Conservation (phyloP, 2,113 vertebrate species). For the Probosciger aterrimus region DNA sequence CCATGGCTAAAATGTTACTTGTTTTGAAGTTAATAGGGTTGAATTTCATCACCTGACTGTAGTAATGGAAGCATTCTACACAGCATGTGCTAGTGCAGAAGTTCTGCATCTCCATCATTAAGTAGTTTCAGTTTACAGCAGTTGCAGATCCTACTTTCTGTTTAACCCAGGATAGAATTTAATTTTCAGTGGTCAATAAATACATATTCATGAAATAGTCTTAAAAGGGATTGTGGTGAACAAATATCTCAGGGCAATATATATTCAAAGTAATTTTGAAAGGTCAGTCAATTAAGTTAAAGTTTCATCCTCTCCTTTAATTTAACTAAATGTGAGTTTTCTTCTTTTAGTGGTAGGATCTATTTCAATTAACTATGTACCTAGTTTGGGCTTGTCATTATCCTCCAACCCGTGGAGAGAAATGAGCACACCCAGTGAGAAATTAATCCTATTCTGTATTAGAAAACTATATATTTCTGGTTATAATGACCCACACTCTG, state of each 20-base stretch:
- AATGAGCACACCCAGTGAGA: not conserved
- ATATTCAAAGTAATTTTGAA: not conserved
- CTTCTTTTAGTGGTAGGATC: not conserved
- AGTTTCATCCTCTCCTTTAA: not conserved
- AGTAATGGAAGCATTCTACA: not conserved
- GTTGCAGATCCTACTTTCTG: not conserved
- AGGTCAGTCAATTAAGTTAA: not conserved
- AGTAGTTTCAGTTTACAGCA: not conserved
- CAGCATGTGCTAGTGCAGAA: not conserved
- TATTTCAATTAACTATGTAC: not conserved
- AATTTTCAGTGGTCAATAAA: not conserved
- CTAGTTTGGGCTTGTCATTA: not conserved
- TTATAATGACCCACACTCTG: not conserved
- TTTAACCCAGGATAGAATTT: not conserved
- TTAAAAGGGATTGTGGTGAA: not conserved
- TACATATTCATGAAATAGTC: not conserved
- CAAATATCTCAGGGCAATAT: not conserved
- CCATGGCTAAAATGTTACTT: not conserved
- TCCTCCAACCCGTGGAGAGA: not conserved
- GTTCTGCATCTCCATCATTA: not conserved
- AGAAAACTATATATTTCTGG: conserved; percentile 3
- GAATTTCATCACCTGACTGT: not conserved
- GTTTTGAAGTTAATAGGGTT: not conserved
- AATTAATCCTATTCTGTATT: not conserved
- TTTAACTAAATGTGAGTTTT: not conserved